A percentile compares a stretch with the other conserved stretches of the same genome.
Conservation (phyloP, 1,140 invertebrate species). For the Drosophila aff. region DNA sequence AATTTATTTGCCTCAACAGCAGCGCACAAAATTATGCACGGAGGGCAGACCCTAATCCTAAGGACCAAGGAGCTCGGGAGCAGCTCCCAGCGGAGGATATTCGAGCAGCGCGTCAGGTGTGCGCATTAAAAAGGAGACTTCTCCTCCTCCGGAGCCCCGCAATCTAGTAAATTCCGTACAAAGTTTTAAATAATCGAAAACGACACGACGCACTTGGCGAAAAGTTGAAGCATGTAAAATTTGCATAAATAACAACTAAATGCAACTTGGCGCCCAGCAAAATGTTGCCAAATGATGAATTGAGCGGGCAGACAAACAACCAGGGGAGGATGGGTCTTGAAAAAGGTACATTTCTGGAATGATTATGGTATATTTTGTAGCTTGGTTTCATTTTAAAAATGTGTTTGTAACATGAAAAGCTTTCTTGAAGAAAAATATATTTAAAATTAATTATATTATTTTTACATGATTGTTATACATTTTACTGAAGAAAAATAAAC, state of each 20-base stretch:
- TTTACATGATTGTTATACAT: too few species aligned
- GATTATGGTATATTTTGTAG: neutral
- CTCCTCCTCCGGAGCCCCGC: neutral
- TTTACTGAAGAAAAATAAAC: too few species aligned
- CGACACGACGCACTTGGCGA: constrained; percentile 78
- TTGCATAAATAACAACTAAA: constrained; percentile 84
- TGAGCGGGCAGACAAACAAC: constrained; percentile 26
- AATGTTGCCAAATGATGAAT: constrained; percentile 78
- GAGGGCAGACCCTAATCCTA: constrained; percentile 43
- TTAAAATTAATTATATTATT: too few species aligned
- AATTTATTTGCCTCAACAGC: constrained; percentile 82
- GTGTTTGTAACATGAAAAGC: neutral
- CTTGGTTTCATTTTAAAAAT: neutral
- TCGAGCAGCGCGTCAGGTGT: constrained; percentile 80
- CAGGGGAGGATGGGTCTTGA: neutral
- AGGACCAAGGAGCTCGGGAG: constrained; percentile 48
- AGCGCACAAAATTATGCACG: constrained; percentile 81
- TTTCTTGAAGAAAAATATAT: too few species aligned
- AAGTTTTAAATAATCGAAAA: constrained; percentile 84
- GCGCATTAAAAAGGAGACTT: constrained; percentile 72
- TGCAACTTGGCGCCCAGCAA: constrained; percentile 77
- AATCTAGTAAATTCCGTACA: constrained; percentile 65
- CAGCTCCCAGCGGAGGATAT: constrained; percentile 53
- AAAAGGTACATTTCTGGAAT: neutral
- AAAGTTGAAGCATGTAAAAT: constrained; percentile 82